These are phyloP conservation scores for Pogonognathellus flavescens DNA, from an alignment of 1,140 invertebrate species.

Conservation along the genomic window DNA sequence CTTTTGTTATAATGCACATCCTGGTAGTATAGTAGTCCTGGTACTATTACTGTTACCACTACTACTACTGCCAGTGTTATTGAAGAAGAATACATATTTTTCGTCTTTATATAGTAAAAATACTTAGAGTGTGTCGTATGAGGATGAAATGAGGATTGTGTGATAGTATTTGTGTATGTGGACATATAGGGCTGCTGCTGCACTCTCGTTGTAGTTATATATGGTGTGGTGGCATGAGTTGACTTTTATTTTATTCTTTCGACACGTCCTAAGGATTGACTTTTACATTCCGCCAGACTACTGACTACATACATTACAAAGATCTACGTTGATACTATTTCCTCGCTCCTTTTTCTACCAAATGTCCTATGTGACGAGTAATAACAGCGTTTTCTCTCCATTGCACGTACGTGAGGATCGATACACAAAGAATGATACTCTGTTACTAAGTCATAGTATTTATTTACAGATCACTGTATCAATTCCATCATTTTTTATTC, in stretches of 20 bases:
- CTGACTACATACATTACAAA: conserved; percentile 30
- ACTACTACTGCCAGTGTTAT: no score
- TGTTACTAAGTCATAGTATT: neutral
- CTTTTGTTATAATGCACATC: no score
- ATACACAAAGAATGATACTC: conserved; percentile 10
- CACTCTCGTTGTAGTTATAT: neutral
- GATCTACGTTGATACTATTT: conserved; percentile 24
- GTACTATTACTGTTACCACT: no score
- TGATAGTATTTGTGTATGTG: neutral
- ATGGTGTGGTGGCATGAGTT: conserved; percentile 15
- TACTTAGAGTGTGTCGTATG: neutral
- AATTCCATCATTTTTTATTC: no score
- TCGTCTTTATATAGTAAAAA: no score
- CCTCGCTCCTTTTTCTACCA: neutral
- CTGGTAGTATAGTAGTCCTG: no score
- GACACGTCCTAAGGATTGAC: conserved; percentile 46
- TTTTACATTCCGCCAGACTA: conserved; percentile 40
- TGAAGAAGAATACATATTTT: neutral
- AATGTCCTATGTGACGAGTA: neutral
- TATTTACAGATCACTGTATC: conserved; percentile 8
- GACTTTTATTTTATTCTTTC: conserved; percentile 50
- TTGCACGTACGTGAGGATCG: neutral
- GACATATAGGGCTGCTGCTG: neutral
- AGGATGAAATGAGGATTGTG: neutral
- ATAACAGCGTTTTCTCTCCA: neutral